Conservation (phyloP, 2,888 invertebrate species). For the Meiosimyza decipiens region DNA sequence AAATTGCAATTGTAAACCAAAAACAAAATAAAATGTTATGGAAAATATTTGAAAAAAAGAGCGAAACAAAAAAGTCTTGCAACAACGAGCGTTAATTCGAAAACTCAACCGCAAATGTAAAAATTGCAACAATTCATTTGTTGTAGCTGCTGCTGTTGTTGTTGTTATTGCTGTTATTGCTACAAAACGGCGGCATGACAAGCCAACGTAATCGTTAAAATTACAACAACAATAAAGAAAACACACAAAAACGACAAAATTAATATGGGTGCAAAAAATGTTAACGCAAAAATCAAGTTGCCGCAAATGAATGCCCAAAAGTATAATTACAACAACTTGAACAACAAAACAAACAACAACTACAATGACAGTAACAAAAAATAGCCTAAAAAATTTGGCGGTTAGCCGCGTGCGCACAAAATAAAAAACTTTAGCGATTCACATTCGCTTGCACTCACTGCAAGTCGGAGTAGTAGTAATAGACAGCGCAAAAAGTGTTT, state of each 20-base stretch:
- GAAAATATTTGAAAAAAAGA: slow-evolving; percentile 25
- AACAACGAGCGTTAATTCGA: slow-evolving; percentile 48
- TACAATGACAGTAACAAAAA: not conserved
- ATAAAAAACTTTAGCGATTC: not conserved
- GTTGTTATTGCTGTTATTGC: not conserved
- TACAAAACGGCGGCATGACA: slow-evolving; percentile 6
- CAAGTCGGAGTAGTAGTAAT: not conserved
- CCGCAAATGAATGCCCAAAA: slow-evolving; percentile 20
- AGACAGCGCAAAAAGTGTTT: no score
- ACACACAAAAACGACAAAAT: no score
- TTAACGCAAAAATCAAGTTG: slow-evolving; percentile 14
- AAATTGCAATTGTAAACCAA: slow-evolving; percentile 13
- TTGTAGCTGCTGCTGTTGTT: slow-evolving; percentile 34
- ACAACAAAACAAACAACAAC: not conserved
- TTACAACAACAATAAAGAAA: no score
- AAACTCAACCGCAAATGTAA: slow-evolving; percentile 53
- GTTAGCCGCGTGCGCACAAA: not conserved
- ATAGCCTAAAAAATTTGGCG: not conserved
- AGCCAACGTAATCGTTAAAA: not conserved
- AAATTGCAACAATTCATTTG: slow-evolving; percentile 53
- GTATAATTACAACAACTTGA: slow-evolving; percentile 17
- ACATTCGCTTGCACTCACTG: not conserved
- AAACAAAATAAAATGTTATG: not conserved
- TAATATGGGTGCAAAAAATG: not conserved
- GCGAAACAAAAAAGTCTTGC: slow-evolving; percentile 25